A percentile compares a stretch with the other conserved stretches of the same genome.
phyloP scores from a whole-genome alignment of 2,797 vertebrate species.

The Lepidocolaptes lacrymiger region DNA sequence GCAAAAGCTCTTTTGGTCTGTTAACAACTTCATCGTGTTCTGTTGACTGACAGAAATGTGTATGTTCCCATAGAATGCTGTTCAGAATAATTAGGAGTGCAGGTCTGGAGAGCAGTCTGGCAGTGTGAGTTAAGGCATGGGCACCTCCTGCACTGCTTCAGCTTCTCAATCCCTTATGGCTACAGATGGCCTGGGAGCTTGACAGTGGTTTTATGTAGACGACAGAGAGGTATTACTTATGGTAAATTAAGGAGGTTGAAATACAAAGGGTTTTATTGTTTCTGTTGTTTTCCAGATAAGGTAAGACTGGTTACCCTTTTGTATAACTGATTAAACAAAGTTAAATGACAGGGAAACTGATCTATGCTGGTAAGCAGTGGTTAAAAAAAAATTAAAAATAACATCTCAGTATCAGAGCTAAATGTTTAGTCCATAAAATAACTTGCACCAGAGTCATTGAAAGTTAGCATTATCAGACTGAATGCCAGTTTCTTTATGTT shows the following conservation, averaged over 20 bases:
- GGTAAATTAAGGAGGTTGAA: not conserved
- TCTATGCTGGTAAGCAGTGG: not conserved
- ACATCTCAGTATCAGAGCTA: not conserved
- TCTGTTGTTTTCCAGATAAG: not conserved
- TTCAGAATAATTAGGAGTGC: not conserved
- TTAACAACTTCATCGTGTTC: accelerated
- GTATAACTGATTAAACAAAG: not conserved
- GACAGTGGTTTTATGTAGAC: accelerated
- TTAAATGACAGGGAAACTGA: not conserved
- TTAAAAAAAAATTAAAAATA: not conserved
- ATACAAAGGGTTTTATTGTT: not conserved
- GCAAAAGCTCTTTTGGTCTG: not conserved
- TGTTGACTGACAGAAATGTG: not conserved
- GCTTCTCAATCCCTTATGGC: not conserved
- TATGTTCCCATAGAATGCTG: not conserved
- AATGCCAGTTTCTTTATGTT: not conserved
- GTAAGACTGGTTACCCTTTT: not conserved
- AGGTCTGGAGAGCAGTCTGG: not conserved
- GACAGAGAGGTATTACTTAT: not conserved
- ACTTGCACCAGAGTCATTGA: not conserved
- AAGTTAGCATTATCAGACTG: not conserved
- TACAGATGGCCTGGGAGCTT: not conserved
- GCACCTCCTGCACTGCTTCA: not conserved
- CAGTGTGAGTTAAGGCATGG: not conserved
- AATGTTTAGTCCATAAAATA: not conserved